phyloP scores from a whole-genome alignment of 2,113 vertebrate species.

The Elephas maximus region DNA sequence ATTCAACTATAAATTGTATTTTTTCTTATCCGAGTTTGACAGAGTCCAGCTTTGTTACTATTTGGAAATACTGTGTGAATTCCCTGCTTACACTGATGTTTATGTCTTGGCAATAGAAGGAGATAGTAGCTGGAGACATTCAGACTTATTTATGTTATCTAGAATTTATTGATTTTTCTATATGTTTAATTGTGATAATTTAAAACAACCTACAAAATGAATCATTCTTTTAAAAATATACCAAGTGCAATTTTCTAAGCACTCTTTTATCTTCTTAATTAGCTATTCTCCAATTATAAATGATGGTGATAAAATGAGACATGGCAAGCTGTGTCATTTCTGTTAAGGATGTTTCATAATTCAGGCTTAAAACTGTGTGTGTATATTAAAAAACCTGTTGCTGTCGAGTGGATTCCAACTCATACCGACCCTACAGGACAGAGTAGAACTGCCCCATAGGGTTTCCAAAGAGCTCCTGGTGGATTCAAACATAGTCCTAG shows the following conservation, averaged over 20 bases:
- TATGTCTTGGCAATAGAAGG: constrained; percentile 76
- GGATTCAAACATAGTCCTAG: too few relatives aligned
- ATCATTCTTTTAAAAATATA: constrained; percentile 33
- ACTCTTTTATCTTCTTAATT: neutral
- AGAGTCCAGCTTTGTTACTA: constrained; percentile 80
- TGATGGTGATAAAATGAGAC: neutral
- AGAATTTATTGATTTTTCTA: constrained; percentile 58
- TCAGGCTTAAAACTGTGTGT: neutral
- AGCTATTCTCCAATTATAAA: constrained; percentile 38
- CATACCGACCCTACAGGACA: too few relatives aligned
- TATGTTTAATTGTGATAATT: constrained; percentile 63
- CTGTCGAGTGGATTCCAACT: too few relatives aligned
- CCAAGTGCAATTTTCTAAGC: constrained; percentile 20
- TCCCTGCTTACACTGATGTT: constrained; percentile 77
- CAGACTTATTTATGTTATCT: constrained; percentile 49
- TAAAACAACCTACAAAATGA: constrained; percentile 41
- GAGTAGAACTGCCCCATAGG: too few relatives aligned
- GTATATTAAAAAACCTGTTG: too few relatives aligned
- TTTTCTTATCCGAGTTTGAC: constrained; percentile 79
- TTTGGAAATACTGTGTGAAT: constrained; percentile 71
- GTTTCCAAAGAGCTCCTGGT: too few relatives aligned
- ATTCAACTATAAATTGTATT: constrained; percentile 80
- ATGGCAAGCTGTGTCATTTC: neutral
- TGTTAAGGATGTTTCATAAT: neutral
- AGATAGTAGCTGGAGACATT: constrained; percentile 70